These are phyloP conservation scores for Homarus americanus DNA, from an alignment of 1,140 invertebrate species.

Conservation along the genomic window DNA sequence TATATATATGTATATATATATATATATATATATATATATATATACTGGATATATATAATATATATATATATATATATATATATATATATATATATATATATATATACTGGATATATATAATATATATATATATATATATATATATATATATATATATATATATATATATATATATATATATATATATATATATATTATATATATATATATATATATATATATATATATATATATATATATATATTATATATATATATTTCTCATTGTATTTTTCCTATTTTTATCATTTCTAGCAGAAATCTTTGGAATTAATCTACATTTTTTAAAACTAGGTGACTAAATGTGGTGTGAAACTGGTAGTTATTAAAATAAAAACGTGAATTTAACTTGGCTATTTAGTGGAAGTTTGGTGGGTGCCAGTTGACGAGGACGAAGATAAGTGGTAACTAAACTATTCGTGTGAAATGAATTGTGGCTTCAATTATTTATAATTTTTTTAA, in stretches of 20 bases:
- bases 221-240: background rate
- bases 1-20: background rate
- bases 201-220: background rate
- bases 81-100: background rate
- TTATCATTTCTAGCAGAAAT: too few relatives aligned
- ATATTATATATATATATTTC: too few relatives aligned
- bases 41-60: background rate
- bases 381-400: too few relatives aligned
- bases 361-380: too few relatives aligned
- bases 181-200: slow-evolving; percentile 27
- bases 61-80: background rate
- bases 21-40: background rate
- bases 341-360: background rate
- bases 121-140: background rate
- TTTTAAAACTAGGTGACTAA: background rate
- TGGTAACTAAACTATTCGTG: too few relatives aligned
- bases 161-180: slow-evolving; percentile 39
- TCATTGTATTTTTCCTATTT: too few relatives aligned
- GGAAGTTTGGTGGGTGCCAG: too few relatives aligned
- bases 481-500: too few relatives aligned
- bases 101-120: background rate
- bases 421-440: too few relatives aligned
- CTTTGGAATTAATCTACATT: too few relatives aligned
- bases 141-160: slow-evolving; percentile 35
- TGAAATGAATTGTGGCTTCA: too few relatives aligned